Base-by-base conservation (phyloP, 2,113 vertebrate species). In the Sakesphorus luctuosus region DNA sequence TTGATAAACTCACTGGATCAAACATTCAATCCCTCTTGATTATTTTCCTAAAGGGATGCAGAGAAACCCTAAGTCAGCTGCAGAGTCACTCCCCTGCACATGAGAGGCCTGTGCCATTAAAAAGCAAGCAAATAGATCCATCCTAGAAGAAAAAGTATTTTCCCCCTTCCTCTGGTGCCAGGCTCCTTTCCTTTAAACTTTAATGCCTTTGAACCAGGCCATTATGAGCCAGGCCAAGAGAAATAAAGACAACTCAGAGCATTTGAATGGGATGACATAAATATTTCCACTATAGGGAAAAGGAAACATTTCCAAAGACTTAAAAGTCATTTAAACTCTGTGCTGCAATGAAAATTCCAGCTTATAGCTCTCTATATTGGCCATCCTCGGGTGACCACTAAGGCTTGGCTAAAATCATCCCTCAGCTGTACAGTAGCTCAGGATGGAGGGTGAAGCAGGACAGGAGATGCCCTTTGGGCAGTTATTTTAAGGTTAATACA, bases 401-500 rank as follows among this genome's bases (percentile, higher is more conserved):
- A 76, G 78, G 74, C 71, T 76, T 61, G 65, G 76, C 59, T 92
- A 59, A 81, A 89, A 47, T 43, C 76, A 58, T 79, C 81, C 75
- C 66, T 93, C 91, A 89, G 20, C 80, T 65, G 33, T 16, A 26
- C 18, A 25, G 80, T 55, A 81, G 84, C 88, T 73, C 47, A 31
- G 35, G 28, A 61, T 13, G 44, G 67, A 59, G 82, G 84, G 58
- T 66, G 40, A 76, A 61, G 63, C 19, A 43, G 78, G 71, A 65
- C 87, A 88, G 56, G 5, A 38, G 78, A 61, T 78, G 83, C 93
- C 92, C 82, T 91, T 65, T 55, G 90, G 87, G 82, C 84, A 89
- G 93, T 90, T 81, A 63, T 29, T 56, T 78, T 21, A 56, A 93
- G 87, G 93, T 89, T 73, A 89, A 96, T 76, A 61, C 49, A 58